Evolutionary conservation across 2,797 vertebrate species (phyloP).

Genomic region (Cirrhinus mrigala): DNA sequence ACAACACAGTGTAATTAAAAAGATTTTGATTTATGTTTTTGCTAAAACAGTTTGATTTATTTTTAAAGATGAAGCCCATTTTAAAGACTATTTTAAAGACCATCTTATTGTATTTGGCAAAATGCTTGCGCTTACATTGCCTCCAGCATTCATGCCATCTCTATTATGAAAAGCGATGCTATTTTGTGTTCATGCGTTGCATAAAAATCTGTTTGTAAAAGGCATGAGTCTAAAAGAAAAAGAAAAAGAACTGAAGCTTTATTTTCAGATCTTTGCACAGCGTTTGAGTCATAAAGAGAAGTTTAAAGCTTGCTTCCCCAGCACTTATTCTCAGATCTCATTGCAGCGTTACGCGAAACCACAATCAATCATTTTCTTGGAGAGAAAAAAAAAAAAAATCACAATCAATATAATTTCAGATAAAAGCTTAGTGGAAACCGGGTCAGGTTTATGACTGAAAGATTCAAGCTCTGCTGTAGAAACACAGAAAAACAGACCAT

Average conservation of each 20-base stretch:
- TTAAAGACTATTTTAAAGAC: too few relatives aligned
- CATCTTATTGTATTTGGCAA: not conserved
- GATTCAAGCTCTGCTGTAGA: not conserved
- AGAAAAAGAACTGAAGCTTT: not conserved
- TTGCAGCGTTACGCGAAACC: not conserved
- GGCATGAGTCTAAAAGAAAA: not conserved
- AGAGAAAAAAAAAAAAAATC: not conserved
- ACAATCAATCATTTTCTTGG: not conserved
- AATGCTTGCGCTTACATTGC: not conserved
- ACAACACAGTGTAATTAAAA: not conserved
- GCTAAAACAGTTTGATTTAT: not conserved
- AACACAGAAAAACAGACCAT: slow-evolving; percentile 2
- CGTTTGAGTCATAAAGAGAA: not conserved
- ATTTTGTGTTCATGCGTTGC: slow-evolving; percentile 11
- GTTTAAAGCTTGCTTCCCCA: slow-evolving; percentile 21
- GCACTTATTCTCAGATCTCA: slow-evolving; percentile 7
- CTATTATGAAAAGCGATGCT: not conserved
- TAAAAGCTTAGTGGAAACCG: not conserved
- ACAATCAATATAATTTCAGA: slow-evolving; percentile 4
- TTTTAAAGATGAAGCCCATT: not conserved
- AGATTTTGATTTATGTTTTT: not conserved
- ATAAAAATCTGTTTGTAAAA: slow-evolving; percentile 20
- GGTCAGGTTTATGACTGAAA: slow-evolving; percentile 19
- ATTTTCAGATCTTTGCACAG: not conserved
- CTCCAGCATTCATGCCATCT: not conserved